Base-by-base conservation (phyloP, 2,797 vertebrate species). In the Caiman crocodilus region DNA sequence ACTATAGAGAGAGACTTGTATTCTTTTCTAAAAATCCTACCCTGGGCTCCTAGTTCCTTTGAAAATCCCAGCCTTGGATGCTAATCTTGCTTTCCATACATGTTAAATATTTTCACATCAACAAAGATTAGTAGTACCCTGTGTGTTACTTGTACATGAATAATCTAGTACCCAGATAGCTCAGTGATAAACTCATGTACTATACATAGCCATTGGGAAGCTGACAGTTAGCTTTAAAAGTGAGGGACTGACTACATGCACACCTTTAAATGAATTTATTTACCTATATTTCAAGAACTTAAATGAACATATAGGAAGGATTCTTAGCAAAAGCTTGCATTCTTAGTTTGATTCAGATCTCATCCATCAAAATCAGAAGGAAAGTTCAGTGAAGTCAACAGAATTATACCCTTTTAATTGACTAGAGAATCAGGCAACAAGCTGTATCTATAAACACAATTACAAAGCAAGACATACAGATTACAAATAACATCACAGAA, bases 401-500 rank as follows among this genome's bases (percentile, higher is more conserved):
- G 77, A 76, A 79, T 92, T 92, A 67, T 78, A 87, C 87, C 14
- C 67, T 93, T 86, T 74, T 96, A 94, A 96, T 90, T 60, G 79
- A 85, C 85, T 93, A 87, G 63, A 85, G 88, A 73, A 73, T 82
- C 82, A 90, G 79, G 88, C 78, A 96, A 64, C 83, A 64, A 69
- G 91, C 88, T 42, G 69, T 87, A 82, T 93, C 86, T 92, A 67
- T 87, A 83, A 85, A 8, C 74, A 85, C 76, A 94, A 16, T 94
- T 93, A 91, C 4, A 90, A 90, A 93, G 94, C 91, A 94, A 96
- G 96, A 94, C 93, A 95, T 91, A 94, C 85, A 92, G 94, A 94
- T 94, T 96, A 97, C 92, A 95, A 96, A 96, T 96, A 96, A 97
- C 92, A 95, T 95, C 96, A 96, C 83, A 96, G 88, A 55, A 75